Conservation (phyloP, 1,140 invertebrate genomes). For the Diachasmimorpha longicaudata region DNA sequence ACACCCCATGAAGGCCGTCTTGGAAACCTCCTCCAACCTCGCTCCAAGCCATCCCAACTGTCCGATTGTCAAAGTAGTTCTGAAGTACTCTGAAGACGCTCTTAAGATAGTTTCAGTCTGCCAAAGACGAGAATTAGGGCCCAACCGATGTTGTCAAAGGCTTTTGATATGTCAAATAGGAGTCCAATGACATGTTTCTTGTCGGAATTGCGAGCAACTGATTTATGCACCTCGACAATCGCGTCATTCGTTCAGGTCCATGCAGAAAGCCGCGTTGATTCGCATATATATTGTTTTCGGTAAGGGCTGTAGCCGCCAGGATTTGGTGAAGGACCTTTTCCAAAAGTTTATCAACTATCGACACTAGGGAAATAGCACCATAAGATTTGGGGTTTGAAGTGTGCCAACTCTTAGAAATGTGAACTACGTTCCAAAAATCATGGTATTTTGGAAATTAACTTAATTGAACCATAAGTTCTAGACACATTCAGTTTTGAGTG, state of each 20-base stretch:
- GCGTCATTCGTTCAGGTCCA: slow-evolving; percentile 51
- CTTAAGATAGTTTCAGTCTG: slow-evolving; percentile 27
- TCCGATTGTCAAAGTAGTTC: slow-evolving; percentile 45
- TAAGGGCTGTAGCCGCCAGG: no score
- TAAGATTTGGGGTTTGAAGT: no score
- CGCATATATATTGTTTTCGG: background rate
- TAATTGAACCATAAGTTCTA: no score
- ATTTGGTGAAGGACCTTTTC: no score
- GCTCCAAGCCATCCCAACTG: slow-evolving; percentile 31
- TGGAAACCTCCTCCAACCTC: slow-evolving; percentile 4
- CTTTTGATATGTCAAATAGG: no score
- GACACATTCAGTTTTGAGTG: no score
- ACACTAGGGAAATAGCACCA: no score
- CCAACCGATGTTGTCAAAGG: slow-evolving; percentile 58
- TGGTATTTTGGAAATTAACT: no score
- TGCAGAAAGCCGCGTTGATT: slow-evolving; percentile 48
- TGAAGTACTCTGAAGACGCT: slow-evolving; percentile 39
- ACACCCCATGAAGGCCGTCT: background rate
- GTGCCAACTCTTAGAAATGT: no score
- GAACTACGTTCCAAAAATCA: no score
- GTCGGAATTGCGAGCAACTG: background rate
- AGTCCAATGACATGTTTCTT: slow-evolving; percentile 43
- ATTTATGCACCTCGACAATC: slow-evolving; percentile 25
- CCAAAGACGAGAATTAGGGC: slow-evolving; percentile 42
- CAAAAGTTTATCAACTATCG: no score